Evolutionary conservation across 1,140 invertebrate species (phyloP), one percentile per base, ranked within the genome.

Genomic region (Lutraria rhynchaena): DNA sequence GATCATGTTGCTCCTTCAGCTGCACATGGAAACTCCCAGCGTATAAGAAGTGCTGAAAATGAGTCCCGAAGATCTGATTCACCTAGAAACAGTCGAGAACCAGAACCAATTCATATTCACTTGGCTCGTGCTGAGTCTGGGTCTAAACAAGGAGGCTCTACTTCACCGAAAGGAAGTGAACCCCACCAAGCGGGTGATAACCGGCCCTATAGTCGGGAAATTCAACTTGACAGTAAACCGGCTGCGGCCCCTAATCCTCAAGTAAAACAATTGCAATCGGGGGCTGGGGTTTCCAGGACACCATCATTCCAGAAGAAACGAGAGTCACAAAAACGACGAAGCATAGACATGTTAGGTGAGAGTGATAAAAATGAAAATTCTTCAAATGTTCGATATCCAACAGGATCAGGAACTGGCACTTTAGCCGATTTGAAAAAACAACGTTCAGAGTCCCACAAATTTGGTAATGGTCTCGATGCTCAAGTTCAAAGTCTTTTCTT

Each of bases 381-480:
- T 15, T 58, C 33, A 11, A 17, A 63, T 17, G 53, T 51, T 13
- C 71, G 71, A 15, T 70, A 69, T n/a, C 61, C 76, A 1, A 70
- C 63, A 3, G 65, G 76, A 0, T 69, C 67, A 7, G 17, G 13
- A 13, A 63, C 78, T 2, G 78, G 78, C 29, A 81, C 78, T 24
- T 37, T 81, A 22, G 55, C 78, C 33, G 78, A 81, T 51, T 31
- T 81, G 37, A 81, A 81, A 37, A 81, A 81, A 27, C 69, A 81
- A 13, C 24, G 78, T 24, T 58, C 67, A 53, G 78, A 81, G 44
- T 69, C 73, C 29, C 69, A 81, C 53, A 81, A 81, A 49, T 74
- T 81, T 53, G 78, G 78, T 1, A 73, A 70, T 31, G 60, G 69
- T 41, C 46, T 71, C 33, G 78, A 81, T 44, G 78, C 65, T 13